These are phyloP conservation scores for Dioctria rufipes DNA, from an alignment of 2,888 invertebrate species.

Conservation along the genomic window DNA sequence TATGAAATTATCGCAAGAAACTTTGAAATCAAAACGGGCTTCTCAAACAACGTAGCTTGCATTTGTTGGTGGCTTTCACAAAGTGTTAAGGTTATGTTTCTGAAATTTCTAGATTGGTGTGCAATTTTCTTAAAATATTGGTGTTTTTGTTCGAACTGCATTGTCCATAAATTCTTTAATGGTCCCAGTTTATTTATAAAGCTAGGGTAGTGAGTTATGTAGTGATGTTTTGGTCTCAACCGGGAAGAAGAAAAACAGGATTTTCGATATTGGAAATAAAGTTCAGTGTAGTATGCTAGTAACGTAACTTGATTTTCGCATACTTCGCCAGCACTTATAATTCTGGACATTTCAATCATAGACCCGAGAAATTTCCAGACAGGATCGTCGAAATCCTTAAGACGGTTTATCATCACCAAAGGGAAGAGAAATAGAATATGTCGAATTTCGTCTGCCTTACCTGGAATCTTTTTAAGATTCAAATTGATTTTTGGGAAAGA, in stretches of 20 bases:
- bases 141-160: conserved; percentile 63
- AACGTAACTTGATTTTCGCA: conserved; percentile 21
- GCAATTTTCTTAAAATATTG: conserved; percentile 61
- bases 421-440: background rate
- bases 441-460: background rate
- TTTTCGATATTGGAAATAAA: conserved; percentile 44
- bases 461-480: background rate
- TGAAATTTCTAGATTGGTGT: conserved; percentile 59
- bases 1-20: conserved; percentile 22
- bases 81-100: conserved; percentile 46
- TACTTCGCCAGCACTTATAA: background rate
- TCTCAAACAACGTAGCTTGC: conserved; percentile 22
- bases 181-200: conserved; percentile 56
- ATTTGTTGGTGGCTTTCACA: conserved; percentile 26
- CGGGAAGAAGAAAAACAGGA: conserved; percentile 51
- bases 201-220: conserved; percentile 54
- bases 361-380: background rate
- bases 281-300: conserved; percentile 36
- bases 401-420: background rate
- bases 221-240: conserved; percentile 58
- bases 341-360: background rate
- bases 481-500: background rate
- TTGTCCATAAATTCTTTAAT: conserved; percentile 56
- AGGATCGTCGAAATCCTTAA: background rate
- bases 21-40: conserved; percentile 5